These are phyloP conservation scores for Panopea generosa DNA, from an alignment of 2,888 invertebrate species.

Conservation along the genomic window DNA sequence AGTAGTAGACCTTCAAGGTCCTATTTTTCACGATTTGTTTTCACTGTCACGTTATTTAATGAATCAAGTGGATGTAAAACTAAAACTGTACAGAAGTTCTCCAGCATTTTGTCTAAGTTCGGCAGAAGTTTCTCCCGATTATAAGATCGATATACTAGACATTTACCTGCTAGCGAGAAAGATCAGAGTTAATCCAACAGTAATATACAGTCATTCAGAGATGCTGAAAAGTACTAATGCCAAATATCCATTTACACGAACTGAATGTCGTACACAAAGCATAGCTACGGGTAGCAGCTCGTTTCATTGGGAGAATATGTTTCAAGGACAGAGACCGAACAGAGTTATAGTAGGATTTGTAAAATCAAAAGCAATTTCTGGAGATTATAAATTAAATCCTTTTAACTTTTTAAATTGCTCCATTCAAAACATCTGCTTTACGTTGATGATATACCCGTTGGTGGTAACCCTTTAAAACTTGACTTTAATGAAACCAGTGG, in stretches of 20 bases:
- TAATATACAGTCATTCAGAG: conserved; percentile 43
- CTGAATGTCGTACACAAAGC: conserved; percentile 25
- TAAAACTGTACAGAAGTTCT: conserved; percentile 14
- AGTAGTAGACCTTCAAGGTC: conserved; percentile 7
- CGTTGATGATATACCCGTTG: conserved; percentile 24
- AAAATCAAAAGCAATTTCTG: conserved; percentile 16
- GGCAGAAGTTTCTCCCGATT: conserved; percentile 13
- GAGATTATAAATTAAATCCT: conserved; percentile 30
- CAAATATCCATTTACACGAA: conserved; percentile 22
- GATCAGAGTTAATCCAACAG: conserved; percentile 47
- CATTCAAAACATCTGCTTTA: conserved; percentile 25
- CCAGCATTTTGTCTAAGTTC: conserved; percentile 13
- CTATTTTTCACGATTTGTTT: conserved; percentile 26
- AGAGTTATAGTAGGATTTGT: conserved; percentile 32
- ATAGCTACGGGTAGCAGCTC: conserved; percentile 15
- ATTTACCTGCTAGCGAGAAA: conserved; percentile 29
- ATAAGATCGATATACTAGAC: conserved; percentile 15
- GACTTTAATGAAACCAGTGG: conserved; percentile 17
- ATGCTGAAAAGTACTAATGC: conserved; percentile 25
- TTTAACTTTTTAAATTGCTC: conserved; percentile 33
- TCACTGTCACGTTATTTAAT: conserved; percentile 13
- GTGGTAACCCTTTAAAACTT: conserved; percentile 26
- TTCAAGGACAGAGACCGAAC: conserved; percentile 31
- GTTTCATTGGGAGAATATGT: conserved; percentile 39
- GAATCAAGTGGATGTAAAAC: conserved; percentile 18